These are phyloP conservation scores for Heliangelus exortis DNA, from an alignment of 2,797 vertebrate genomes.

Conservation along the genomic window DNA sequence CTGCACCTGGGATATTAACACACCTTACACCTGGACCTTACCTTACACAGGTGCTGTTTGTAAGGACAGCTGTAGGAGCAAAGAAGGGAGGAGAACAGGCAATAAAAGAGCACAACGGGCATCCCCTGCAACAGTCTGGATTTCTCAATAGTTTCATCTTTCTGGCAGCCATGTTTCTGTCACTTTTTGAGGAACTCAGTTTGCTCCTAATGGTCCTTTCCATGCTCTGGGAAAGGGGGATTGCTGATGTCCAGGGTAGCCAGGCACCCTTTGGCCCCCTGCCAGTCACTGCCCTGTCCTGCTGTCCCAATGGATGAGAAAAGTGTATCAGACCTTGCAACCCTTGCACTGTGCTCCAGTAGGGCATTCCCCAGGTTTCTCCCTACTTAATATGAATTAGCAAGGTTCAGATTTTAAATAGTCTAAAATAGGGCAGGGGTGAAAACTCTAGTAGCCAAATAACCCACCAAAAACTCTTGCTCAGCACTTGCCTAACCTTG, in stretches of 20 bases:
- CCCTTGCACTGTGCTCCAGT: neutral
- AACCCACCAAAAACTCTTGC: neutral
- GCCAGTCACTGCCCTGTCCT: fast-evolving
- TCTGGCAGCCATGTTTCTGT: neutral
- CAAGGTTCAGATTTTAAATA: neutral
- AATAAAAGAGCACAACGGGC: neutral
- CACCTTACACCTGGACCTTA: neutral
- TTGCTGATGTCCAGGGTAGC: neutral
- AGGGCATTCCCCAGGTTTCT: neutral
- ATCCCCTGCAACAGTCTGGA: neutral
- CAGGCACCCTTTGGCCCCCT: neutral
- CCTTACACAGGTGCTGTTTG: neutral
- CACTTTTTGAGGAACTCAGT: neutral
- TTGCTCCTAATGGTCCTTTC: neutral
- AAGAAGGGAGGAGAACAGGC: neutral
- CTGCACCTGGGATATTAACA: neutral
- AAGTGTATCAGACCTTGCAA: neutral
- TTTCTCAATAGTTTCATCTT: neutral
- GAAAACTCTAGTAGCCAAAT: neutral
- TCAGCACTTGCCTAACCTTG: neutral
- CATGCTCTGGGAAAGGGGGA: neutral
- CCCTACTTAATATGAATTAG: neutral
- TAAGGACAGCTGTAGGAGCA: neutral
- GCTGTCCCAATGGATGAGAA: fast-evolving
- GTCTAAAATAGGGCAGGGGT: neutral